Conservation (phyloP, 2,888 invertebrate species). For the Nemurella pictetii region DNA sequence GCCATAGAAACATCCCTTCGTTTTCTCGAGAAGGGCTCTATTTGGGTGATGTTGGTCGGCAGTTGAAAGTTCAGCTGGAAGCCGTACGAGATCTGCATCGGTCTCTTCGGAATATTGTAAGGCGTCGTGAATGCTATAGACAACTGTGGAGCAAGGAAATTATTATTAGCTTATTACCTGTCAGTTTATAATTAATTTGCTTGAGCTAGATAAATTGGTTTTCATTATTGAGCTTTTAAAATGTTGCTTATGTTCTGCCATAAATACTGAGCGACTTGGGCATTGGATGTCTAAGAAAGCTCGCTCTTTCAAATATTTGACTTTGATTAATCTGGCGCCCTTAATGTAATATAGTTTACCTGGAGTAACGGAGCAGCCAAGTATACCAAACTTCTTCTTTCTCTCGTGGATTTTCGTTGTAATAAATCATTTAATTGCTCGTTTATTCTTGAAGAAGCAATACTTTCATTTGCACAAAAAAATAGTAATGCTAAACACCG, state of each 20-base stretch:
- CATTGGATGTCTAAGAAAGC: neutral
- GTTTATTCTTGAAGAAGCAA: neutral
- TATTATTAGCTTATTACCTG: neutral
- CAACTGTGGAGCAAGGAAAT: constrained; percentile 1
- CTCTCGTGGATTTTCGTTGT: neutral
- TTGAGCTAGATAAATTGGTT: neutral
- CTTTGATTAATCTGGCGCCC: neutral
- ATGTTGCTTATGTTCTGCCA: neutral
- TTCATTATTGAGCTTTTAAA: neutral
- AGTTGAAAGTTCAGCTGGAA: constrained; percentile 69
- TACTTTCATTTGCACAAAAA: neutral
- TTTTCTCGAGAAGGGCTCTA: constrained; percentile 50
- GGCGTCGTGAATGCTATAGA: neutral
- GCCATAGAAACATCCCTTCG: constrained; percentile 39
- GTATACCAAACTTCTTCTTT: constrained; percentile 4
- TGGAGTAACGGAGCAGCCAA: neutral
- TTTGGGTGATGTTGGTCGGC: constrained; percentile 64
- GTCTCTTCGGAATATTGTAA: neutral
- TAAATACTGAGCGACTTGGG: neutral
- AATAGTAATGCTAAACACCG: neutral
- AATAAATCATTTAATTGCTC: neutral
- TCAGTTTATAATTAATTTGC: constrained; percentile 5
- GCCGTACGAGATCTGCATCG: constrained; percentile 59
- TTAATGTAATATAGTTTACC: constrained; percentile 6
- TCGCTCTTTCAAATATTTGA: constrained; percentile 2